phyloP scores from a whole-genome alignment of 2,113 vertebrate species.

The Hippocampus guttulatus region DNA sequence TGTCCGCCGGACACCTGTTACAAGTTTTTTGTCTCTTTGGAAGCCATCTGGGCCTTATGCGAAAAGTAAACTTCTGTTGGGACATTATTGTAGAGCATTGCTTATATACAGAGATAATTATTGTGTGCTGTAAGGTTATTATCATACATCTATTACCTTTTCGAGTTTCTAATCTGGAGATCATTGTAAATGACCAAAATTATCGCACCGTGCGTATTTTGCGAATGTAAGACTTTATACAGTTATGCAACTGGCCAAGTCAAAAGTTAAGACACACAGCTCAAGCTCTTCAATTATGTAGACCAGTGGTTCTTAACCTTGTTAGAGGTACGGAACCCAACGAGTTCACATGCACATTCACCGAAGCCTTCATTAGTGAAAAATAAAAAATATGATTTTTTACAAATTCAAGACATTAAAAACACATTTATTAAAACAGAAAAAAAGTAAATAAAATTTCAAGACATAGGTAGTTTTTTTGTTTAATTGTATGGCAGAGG shows the following conservation, averaged over 20 bases:
- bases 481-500: no score
- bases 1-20: conserved; percentile 24
- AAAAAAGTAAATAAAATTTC: no score
- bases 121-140: neutral
- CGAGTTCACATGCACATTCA: no score
- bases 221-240: no score
- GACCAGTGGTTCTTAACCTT: no score
- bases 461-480: no score
- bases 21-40: conserved; percentile 14
- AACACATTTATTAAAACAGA: no score
- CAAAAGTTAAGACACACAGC: neutral
- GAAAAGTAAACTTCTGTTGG: neutral
- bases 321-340: no score
- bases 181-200: neutral
- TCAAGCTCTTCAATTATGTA: neutral
- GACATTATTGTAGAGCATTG: neutral
- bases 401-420: no score
- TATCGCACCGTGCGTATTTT: neutral
- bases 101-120: neutral
- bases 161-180: neutral
- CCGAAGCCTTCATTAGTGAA: no score
- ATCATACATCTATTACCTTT: neutral
- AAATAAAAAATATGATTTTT: no score
- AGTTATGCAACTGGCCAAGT: neutral
- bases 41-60: conserved; percentile 10